Base-by-base conservation (phyloP, 1,140 invertebrate species). In the Aphidius ervi region DNA sequence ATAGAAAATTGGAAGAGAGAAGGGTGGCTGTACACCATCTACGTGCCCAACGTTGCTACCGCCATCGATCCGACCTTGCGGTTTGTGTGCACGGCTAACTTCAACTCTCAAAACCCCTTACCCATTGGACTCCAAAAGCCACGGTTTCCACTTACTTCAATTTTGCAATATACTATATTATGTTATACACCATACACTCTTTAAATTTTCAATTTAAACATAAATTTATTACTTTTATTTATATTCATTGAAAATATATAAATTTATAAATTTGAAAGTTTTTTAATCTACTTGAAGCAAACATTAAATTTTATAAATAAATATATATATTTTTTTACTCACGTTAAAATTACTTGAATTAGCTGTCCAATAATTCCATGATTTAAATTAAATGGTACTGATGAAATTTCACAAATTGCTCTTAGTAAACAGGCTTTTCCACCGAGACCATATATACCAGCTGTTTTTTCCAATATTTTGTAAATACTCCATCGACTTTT, bases 321-420 rank as follows among this genome's bases (percentile, higher is more conserved):
- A 16, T 16, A 16, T 16, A 16, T 16, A n/a, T n/a, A n/a, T 16
- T 16, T 16, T 16, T 16, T 16, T 16, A 16, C 16, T 16, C 16
- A 16, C 81, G 74, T 78, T 46, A 83, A 69, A 41, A 83, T 70
- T 5, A 75, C 64, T 50, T 82, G 80, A 39, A 80, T 58, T 16
- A 83, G 67, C 62, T 82, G 76, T 31, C 80, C 81, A 16, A 82
- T 63, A 6, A 83, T 67, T 7, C 81, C 78, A 41, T 80, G 70
- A 59, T 74, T 67, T n/a, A 63, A 61, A 49, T 76, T 68, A 41
- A 82, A 77, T 7, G 81, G 78, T 7, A 65, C 68, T 8, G 66
- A 68, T 6, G 80, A 75, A 3, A 75, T 75, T 56, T 83, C 80
- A 63, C 81, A 82, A 42, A 82, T 78, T 7, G 76, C 71, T 57